Conservation (phyloP, 1,140 invertebrate genomes). For the Frieseomelitta varia region DNA sequence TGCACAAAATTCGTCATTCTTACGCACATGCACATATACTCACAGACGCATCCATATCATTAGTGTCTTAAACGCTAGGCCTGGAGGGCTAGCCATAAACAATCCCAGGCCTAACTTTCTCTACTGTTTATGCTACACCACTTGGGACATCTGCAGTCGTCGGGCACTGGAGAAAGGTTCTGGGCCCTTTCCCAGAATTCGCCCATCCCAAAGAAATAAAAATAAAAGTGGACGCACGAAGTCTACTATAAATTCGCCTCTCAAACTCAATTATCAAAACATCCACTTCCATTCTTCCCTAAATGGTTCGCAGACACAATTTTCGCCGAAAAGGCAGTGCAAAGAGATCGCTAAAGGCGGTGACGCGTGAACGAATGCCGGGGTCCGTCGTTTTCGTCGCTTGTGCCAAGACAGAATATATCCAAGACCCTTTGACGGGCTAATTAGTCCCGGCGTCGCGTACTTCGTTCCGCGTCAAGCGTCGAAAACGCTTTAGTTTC, state of each 20-base stretch:
- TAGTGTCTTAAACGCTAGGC: too few species aligned
- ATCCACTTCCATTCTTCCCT: not conserved
- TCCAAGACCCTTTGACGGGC: slow-evolving; percentile 61
- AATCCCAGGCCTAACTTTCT: too few species aligned
- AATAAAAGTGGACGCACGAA: not conserved
- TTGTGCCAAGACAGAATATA: slow-evolving; percentile 54
- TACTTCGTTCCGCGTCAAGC: slow-evolving; percentile 59
- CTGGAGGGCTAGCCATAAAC: too few species aligned
- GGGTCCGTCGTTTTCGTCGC: slow-evolving; percentile 38
- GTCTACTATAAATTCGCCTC: not conserved
- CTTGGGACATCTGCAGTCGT: too few species aligned
- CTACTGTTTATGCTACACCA: too few species aligned
- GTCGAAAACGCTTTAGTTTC: slow-evolving; percentile 67
- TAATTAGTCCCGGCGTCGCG: slow-evolving; percentile 60
- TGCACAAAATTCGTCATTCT: too few species aligned
- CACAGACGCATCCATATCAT: too few species aligned
- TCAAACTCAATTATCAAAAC: not conserved
- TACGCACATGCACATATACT: too few species aligned
- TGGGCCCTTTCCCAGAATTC: too few species aligned
- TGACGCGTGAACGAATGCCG: not conserved
- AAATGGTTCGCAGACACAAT: not conserved
- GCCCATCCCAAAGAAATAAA: too few species aligned
- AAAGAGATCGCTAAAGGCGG: not conserved
- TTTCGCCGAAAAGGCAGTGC: not conserved
- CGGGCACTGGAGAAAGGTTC: too few species aligned